These are phyloP conservation scores for Desmophyllum pertusum DNA, from an alignment of 92 coral and sea anemone genomes.

Conservation along the genomic window DNA sequence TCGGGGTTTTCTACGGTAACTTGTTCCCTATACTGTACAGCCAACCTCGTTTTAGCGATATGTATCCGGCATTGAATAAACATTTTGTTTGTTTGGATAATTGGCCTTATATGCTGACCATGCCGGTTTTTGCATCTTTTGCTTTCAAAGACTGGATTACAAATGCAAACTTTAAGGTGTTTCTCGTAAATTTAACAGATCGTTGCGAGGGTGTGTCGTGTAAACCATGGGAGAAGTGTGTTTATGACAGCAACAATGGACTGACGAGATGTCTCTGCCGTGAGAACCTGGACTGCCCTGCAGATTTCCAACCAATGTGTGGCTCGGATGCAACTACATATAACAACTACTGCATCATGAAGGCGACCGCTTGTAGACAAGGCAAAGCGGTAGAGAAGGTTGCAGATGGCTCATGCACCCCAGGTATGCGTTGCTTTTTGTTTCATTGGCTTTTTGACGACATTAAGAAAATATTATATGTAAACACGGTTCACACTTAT, in stretches of 20 bases:
- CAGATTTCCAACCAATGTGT: slow-evolving; percentile 73
- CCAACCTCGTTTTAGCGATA: no score
- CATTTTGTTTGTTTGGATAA: no score
- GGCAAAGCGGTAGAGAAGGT: slow-evolving; percentile 38
- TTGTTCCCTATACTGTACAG: no score
- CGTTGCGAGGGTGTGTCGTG: slow-evolving; percentile 59
- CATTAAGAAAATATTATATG: no score
- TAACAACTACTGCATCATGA: slow-evolving; percentile 86
- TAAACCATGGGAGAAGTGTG: slow-evolving; percentile 69
- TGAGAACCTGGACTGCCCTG: slow-evolving; percentile 68
- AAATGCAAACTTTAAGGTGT: background rate
- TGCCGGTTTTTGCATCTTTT: no score
- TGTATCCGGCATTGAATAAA: no score
- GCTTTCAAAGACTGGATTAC: background rate
- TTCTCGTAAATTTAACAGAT: slow-evolving; percentile 33
- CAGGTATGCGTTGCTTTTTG: slow-evolving; percentile 55
- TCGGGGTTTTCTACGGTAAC: no score
- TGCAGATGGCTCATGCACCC: slow-evolving; percentile 59
- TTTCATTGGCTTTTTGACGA: no score
- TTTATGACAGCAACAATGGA: slow-evolving; percentile 21
- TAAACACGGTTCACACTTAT: no score
- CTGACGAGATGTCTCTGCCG: slow-evolving; percentile 84
- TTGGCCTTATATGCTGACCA: no score
- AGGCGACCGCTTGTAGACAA: slow-evolving; percentile 83
- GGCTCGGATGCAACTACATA: slow-evolving; percentile 82